A percentile compares a stretch with the other conserved stretches of the same genome.
Conservation (phyloP, 2,888 invertebrate genomes). For the Thymelicus acteon region DNA sequence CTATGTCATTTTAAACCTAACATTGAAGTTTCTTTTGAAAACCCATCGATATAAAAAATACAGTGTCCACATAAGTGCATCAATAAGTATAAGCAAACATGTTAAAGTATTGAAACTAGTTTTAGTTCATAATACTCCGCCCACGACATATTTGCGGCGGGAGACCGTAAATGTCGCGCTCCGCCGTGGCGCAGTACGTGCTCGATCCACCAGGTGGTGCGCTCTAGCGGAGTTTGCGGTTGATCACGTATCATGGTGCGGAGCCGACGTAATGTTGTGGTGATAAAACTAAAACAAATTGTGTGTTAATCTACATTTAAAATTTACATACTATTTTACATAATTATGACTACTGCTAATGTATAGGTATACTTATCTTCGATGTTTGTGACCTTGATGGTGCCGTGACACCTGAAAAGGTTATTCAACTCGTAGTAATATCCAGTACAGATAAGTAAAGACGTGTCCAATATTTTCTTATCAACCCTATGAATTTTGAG, state of each 20-base stretch:
- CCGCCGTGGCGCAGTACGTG: slow-evolving; percentile 43
- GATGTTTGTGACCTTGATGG: too few relatives aligned
- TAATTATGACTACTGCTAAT: too few relatives aligned
- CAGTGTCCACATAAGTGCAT: background rate
- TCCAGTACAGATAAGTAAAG: too few relatives aligned
- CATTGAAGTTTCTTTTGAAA: background rate
- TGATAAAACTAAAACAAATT: slow-evolving; percentile 39
- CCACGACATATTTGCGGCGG: slow-evolving; percentile 41
- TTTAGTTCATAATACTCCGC: slow-evolving; percentile 43
- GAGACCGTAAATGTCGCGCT: slow-evolving; percentile 41
- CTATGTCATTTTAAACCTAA: background rate
- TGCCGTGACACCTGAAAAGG: too few relatives aligned
- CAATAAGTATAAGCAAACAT: background rate
- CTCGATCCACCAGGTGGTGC: slow-evolving; percentile 46
- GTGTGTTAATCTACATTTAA: too few relatives aligned
- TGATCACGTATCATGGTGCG: slow-evolving; percentile 42
- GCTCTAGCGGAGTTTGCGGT: slow-evolving; percentile 40
- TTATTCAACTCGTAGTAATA: too few relatives aligned
- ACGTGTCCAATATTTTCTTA: too few relatives aligned
- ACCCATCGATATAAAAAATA: background rate
- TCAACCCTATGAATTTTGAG: too few relatives aligned
- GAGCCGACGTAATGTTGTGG: slow-evolving; percentile 41
- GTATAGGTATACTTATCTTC: too few relatives aligned
- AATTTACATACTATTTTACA: background rate
- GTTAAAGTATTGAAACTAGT: slow-evolving; percentile 29